phyloP scores from a whole-genome alignment of 2,113 vertebrate genomes.

The Cercopithecus mona region DNA sequence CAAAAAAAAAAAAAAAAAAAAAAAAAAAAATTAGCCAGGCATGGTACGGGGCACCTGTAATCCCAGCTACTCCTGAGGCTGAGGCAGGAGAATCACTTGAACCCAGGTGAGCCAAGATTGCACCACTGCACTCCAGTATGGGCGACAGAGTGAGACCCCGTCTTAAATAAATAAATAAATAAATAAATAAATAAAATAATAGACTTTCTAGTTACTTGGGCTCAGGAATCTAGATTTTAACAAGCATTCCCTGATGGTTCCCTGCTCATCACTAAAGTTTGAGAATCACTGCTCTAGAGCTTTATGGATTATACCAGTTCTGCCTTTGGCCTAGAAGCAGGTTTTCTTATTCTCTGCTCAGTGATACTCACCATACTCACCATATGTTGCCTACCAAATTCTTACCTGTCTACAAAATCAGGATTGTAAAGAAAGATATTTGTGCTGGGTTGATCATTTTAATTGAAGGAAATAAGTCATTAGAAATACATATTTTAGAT shows the following conservation, averaged over 20 bases:
- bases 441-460: neutral
- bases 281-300: neutral
- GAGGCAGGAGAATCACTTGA: too few species aligned
- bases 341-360: neutral
- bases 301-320: neutral
- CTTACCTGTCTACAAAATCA: neutral
- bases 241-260: neutral
- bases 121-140: too few species aligned
- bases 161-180: too few species aligned
- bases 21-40: too few species aligned
- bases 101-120: too few species aligned
- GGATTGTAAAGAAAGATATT: conserved; percentile 14
- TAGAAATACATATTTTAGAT: conserved; percentile 21
- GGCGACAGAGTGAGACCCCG: too few species aligned
- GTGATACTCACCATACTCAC: neutral
- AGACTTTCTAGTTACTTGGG: neutral
- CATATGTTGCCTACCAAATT: neutral
- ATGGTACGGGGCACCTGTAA: too few species aligned
- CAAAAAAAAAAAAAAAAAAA: too few species aligned
- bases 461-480: conserved; percentile 26
- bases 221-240: neutral
- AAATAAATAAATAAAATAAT: neutral
- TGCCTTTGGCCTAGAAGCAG: neutral
- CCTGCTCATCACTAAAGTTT: neutral
- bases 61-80: too few species aligned